Percentiles rank a stretch among this genome's conserved stretches.
Evolutionary conservation across 2,888 invertebrate species (phyloP).

Genomic region (Frankliniella intonsa): DNA sequence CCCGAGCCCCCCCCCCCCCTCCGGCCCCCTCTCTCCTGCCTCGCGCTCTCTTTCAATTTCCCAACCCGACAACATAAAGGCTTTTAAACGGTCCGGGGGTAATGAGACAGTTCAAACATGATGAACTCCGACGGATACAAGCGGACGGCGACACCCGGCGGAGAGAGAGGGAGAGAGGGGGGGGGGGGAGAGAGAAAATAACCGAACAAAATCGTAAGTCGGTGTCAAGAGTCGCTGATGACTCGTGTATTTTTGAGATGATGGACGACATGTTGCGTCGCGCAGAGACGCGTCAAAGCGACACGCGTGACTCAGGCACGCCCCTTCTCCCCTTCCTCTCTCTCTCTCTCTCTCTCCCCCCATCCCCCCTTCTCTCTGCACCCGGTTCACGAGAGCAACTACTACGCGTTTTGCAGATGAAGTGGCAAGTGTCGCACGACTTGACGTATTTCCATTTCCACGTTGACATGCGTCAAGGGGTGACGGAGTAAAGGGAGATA

Average conservation of each 20-base stretch:
- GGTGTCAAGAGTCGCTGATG: background rate
- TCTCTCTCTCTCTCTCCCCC: too few species aligned
- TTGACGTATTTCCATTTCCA: conserved; percentile 22
- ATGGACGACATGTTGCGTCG: background rate
- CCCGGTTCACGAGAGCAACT: background rate
- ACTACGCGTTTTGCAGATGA: conserved; percentile 8
- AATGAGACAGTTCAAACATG: too few species aligned
- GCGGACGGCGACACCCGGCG: background rate
- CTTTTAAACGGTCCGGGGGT: too few species aligned
- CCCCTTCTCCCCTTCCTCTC: background rate
- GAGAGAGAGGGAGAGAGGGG: background rate
- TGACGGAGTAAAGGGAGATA: background rate
- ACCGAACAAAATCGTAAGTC: background rate
- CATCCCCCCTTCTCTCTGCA: too few species aligned
- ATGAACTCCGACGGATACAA: background rate
- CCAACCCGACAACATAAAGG: too few species aligned
- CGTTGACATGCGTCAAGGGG: background rate
- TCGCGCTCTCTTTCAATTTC: too few species aligned
- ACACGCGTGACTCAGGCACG: background rate
- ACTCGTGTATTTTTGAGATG: background rate
- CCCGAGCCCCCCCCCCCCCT: too few species aligned
- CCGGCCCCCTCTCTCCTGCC: too few species aligned
- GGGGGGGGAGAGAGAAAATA: background rate
- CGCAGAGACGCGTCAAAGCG: background rate
- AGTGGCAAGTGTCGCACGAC: background rate